Percentiles rank a stretch among this genome's conserved stretches.
Conservation (phyloP, 2,113 vertebrate genomes). For the Eidolon helvum region DNA sequence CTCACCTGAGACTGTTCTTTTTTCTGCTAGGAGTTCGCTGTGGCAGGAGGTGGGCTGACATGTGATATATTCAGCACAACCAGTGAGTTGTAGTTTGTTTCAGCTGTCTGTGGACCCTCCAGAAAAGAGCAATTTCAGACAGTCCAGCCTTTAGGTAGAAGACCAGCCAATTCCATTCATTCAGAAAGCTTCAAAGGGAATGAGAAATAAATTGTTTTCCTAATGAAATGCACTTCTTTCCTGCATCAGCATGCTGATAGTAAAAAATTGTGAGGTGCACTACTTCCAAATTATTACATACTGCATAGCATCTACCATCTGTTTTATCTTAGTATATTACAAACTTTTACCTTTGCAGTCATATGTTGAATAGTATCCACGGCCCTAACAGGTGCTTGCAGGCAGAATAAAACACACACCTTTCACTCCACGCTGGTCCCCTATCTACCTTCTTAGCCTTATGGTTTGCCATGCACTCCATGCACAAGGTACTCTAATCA, state of each 20-base stretch:
- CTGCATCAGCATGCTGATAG: background rate
- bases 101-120: background rate
- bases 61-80: background rate
- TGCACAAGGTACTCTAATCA: background rate
- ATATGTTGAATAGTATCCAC: background rate
- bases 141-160: background rate
- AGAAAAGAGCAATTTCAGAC: constrained; percentile 48
- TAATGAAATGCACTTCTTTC: background rate
- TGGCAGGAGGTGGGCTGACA: constrained; percentile 39
- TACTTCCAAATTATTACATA: background rate
- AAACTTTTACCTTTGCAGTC: background rate
- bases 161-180: background rate
- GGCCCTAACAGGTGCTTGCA: background rate
- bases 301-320: background rate
- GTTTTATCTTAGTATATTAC: background rate
- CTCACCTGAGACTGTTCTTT: background rate
- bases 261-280: background rate
- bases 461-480: background rate
- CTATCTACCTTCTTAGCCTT: background rate
- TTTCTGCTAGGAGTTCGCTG: background rate
- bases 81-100: background rate
- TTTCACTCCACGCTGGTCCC: background rate
- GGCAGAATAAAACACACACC: background rate
- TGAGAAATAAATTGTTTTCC: background rate
- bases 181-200: background rate